These are phyloP conservation scores for Miniopterus natalensis DNA, from an alignment of 2,113 vertebrate species.

Conservation along the genomic window DNA sequence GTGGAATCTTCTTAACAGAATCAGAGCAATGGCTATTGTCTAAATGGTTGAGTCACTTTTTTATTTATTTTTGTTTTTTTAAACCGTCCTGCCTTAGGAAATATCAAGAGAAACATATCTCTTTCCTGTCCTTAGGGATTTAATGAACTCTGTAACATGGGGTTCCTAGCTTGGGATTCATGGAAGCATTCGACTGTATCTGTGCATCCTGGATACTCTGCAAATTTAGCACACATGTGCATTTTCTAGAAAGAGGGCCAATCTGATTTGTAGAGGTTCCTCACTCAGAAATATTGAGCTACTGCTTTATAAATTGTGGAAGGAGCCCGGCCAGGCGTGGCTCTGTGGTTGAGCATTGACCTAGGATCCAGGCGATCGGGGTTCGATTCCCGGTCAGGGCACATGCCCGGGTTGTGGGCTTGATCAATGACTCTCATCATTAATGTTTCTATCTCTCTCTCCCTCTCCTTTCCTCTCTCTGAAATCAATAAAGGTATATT, in stretches of 20 bases:
- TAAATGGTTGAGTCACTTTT: not conserved
- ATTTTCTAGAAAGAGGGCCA: conserved; percentile 23
- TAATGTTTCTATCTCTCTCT: no score
- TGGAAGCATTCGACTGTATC: not conserved
- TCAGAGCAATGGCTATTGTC: not conserved
- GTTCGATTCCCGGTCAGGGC: no score
- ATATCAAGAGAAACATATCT: not conserved
- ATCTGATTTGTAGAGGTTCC: not conserved
- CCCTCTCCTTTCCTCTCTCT: no score
- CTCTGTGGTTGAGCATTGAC: no score
- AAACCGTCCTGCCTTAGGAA: not conserved
- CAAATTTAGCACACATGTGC: not conserved
- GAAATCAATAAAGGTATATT: no score
- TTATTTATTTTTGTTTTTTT: not conserved
- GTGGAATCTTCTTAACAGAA: not conserved
- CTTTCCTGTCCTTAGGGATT: not conserved
- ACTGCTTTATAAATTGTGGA: not conserved
- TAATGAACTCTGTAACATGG: not conserved
- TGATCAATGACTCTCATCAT: no score
- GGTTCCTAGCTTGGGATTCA: not conserved
- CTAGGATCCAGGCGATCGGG: no score
- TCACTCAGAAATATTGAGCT: not conserved
- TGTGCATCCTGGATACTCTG: not conserved
- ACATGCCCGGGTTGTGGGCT: no score
- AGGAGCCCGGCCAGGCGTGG: no score